Conservation (phyloP, 2,797 vertebrate species). For the Schizothorax lantsangensis region DNA sequence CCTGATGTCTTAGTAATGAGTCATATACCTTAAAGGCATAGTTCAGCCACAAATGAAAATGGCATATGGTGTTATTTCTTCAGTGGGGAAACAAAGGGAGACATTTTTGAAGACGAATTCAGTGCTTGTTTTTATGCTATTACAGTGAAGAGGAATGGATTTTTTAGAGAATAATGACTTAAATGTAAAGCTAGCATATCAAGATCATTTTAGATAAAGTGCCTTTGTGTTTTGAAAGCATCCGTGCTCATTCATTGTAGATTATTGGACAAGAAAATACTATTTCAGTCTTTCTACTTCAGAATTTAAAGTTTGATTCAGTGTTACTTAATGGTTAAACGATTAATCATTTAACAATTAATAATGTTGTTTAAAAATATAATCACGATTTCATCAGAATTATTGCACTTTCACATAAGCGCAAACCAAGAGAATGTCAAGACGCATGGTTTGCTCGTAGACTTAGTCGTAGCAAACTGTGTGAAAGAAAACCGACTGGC, state of each 20-base stretch:
- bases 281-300: not conserved
- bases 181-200: not conserved
- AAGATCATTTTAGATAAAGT: not conserved
- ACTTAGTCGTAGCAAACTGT: too few species aligned
- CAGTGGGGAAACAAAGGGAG: not conserved
- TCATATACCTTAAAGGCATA: constrained; percentile 27
- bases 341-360: not conserved
- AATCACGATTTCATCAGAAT: not conserved
- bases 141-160: not conserved
- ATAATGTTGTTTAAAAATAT: not conserved
- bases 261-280: not conserved
- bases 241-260: not conserved
- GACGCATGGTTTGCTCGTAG: not conserved
- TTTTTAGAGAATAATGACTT: not conserved
- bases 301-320: not conserved
- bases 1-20: constrained; percentile 32
- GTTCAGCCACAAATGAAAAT: constrained; percentile 11
- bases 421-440: not conserved
- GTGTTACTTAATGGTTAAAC: not conserved
- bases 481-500: too few species aligned
- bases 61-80: not conserved
- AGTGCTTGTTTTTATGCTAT: not conserved
- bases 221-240: not conserved
- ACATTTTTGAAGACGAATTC: not conserved
- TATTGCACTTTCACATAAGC: not conserved